Conservation (phyloP, 2,113 vertebrate species). For the Serinus canaria region DNA sequence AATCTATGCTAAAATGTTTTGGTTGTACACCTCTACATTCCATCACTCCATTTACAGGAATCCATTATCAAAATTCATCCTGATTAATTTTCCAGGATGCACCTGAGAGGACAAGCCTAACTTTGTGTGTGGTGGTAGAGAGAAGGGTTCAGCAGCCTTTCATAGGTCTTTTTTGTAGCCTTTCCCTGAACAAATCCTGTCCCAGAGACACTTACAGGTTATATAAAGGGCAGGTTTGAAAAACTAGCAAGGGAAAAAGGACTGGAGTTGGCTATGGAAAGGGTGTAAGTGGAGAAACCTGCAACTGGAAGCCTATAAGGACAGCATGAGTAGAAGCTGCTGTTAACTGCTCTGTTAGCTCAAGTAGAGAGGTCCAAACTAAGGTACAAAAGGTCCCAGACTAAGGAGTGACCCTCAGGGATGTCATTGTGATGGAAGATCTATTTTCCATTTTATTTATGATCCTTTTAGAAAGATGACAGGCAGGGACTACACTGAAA, state of each 20-base stretch:
- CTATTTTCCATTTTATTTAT: not conserved
- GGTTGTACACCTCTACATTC: not conserved
- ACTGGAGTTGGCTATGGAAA: not conserved
- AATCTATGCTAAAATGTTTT: not conserved
- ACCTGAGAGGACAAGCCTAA: not conserved
- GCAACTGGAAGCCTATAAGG: not conserved
- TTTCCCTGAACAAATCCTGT: not conserved
- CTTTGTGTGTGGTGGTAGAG: not conserved
- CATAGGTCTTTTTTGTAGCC: not conserved
- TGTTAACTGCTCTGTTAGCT: not conserved
- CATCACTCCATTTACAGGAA: not conserved
- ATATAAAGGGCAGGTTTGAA: not conserved
- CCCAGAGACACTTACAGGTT: not conserved
- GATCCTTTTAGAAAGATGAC: not conserved
- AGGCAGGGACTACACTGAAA: not conserved
- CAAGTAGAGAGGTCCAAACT: not conserved
- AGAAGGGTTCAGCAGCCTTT: not conserved
- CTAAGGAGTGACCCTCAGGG: not conserved
- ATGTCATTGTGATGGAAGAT: not conserved
- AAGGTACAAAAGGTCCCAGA: not conserved
- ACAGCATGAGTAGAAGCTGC: not conserved
- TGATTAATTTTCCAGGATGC: not conserved
- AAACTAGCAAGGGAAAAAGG: not conserved
- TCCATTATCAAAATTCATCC: not conserved
- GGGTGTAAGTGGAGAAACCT: not conserved